These are phyloP conservation scores for Dreissena polymorpha DNA, from an alignment of 1,140 invertebrate genomes.

Conservation along the genomic window DNA sequence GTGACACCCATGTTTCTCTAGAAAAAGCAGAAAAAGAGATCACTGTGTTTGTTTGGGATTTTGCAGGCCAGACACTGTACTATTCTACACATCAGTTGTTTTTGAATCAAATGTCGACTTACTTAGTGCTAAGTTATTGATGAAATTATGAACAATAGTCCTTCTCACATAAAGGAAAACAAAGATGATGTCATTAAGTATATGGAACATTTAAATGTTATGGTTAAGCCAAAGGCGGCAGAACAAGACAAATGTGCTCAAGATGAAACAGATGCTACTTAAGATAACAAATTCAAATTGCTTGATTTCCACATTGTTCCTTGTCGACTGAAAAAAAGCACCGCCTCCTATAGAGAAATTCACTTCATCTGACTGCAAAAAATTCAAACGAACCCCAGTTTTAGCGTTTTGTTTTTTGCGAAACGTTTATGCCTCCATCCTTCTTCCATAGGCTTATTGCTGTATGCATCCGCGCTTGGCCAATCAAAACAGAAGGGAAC, in stretches of 20 bases:
- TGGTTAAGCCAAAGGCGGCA: neutral
- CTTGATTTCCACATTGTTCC: too few species aligned
- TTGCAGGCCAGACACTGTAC: constrained; percentile 30
- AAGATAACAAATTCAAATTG: neutral
- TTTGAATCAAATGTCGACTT: constrained; percentile 27
- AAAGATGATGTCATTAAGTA: constrained; percentile 31
- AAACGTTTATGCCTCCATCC: constrained; percentile 41
- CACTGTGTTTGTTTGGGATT: constrained; percentile 12
- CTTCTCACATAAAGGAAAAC: neutral
- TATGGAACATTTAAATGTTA: constrained; percentile 44
- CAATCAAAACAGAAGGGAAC: neutral
- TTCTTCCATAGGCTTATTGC: constrained; percentile 35
- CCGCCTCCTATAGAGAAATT: neutral
- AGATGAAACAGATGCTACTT: neutral
- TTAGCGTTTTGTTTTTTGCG: neutral
- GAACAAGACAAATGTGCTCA: neutral
- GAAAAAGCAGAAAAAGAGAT: neutral
- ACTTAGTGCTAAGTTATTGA: constrained; percentile 29
- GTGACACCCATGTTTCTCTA: neutral
- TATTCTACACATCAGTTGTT: constrained; percentile 45
- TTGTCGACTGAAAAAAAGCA: neutral
- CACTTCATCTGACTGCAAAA: neutral
- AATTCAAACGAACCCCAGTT: constrained; percentile 12
- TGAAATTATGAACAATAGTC: constrained; percentile 36
- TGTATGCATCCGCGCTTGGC: neutral